phyloP scores from a whole-genome alignment of 2,888 invertebrate species.

The Sminthurinus aureus region DNA sequence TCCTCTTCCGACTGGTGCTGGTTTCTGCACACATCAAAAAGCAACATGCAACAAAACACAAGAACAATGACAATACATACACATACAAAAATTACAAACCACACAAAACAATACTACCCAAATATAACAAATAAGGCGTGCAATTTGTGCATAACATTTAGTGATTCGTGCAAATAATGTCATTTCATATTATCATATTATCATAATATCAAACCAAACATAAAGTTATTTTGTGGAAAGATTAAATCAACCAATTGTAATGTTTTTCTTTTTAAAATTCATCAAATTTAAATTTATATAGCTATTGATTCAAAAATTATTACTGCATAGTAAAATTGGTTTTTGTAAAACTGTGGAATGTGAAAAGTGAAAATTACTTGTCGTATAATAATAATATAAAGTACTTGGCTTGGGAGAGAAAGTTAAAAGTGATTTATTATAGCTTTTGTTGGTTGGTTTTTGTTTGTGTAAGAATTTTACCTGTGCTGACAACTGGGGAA shows the following conservation, averaged over 20 bases:
- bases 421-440: neutral
- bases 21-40: slow-evolving; percentile 72
- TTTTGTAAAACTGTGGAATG: neutral
- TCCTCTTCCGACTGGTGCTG: slow-evolving; percentile 69
- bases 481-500: slow-evolving; percentile 35
- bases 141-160: too few relatives aligned
- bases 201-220: too few relatives aligned
- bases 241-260: neutral
- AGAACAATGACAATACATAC: slow-evolving; percentile 57
- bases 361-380: neutral
- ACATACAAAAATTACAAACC: neutral
- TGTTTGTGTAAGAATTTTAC: slow-evolving; percentile 24
- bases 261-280: neutral
- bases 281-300: too few relatives aligned
- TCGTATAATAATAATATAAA: too few relatives aligned
- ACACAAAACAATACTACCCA: neutral
- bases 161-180: too few relatives aligned
- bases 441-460: neutral
- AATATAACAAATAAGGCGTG: too few relatives aligned
- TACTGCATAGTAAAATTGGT: neutral
- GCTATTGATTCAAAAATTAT: neutral
- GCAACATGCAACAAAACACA: slow-evolving; percentile 59
- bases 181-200: too few relatives aligned
- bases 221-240: too few relatives aligned
- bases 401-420: neutral